These are phyloP conservation scores for Thunnus thynnus DNA, from an alignment of 2,113 vertebrate genomes.

Conservation along the genomic window DNA sequence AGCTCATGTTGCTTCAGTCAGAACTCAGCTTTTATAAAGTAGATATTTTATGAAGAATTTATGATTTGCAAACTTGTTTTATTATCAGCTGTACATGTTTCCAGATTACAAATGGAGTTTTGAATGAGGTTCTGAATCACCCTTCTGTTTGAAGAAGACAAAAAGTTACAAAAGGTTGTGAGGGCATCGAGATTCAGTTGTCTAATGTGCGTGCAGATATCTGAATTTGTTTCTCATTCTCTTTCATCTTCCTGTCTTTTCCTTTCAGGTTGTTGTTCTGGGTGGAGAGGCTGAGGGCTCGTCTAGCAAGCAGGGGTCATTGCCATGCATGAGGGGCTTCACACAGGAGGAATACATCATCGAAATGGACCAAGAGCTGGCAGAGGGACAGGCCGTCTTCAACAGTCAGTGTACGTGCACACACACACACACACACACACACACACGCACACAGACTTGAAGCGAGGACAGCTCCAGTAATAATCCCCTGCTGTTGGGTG, in stretches of 20 bases:
- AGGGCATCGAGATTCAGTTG: neutral
- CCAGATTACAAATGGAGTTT: neutral
- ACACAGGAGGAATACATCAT: slow-evolving; percentile 69
- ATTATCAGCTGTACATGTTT: neutral
- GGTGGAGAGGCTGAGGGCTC: slow-evolving; percentile 1
- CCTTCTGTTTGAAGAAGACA: neutral
- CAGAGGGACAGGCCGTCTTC: slow-evolving; percentile 70
- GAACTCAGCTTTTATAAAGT: neutral
- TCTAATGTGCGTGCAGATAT: neutral
- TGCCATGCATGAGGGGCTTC: slow-evolving; percentile 71
- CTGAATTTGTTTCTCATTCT: neutral
- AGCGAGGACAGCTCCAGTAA: slow-evolving; percentile 37
- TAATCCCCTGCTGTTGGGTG: slow-evolving; percentile 69
- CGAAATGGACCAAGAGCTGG: slow-evolving; percentile 54
- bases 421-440: neutral
- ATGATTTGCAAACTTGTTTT: neutral
- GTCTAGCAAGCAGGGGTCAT: slow-evolving; percentile 36
- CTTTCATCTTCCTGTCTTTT: neutral
- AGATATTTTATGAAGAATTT: too few relatives aligned
- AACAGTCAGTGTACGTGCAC: slow-evolving; percentile 62
- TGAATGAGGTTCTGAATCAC: neutral
- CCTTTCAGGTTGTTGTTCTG: slow-evolving; percentile 48
- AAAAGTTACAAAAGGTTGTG: neutral
- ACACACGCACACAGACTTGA: slow-evolving; percentile 18
- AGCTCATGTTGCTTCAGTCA: neutral